These are phyloP conservation scores for Australoheros facetus DNA, from an alignment of 2,797 vertebrate genomes.

Conservation along the genomic window DNA sequence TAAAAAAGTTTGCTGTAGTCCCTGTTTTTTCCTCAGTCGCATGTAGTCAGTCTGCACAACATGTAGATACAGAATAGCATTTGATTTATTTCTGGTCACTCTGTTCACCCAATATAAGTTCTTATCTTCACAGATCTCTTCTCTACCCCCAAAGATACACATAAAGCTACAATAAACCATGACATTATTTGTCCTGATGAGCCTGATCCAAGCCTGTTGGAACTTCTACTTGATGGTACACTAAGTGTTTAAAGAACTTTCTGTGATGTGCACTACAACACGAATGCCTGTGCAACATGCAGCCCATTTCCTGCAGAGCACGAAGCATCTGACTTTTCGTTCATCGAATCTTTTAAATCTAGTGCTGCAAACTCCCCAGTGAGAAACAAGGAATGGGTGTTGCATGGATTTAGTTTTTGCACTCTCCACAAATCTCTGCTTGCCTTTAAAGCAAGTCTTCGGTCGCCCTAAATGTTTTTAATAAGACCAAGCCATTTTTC, in stretches of 20 bases:
- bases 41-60: not conserved
- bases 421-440: conserved; percentile 39
- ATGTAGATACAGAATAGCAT: not conserved
- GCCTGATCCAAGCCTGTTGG: conserved; percentile 18
- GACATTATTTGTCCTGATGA: conserved; percentile 25
- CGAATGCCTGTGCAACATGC: not conserved
- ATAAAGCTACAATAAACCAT: not conserved
- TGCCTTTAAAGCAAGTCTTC: conserved; percentile 39
- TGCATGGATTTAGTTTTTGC: conserved; percentile 45
- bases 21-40: not conserved
- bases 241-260: conserved; percentile 33
- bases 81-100: not conserved
- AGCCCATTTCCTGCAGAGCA: conserved; percentile 19
- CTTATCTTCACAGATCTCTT: not conserved
- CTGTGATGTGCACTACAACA: not conserved
- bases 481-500: conserved; percentile 67
- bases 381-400: conserved; percentile 26
- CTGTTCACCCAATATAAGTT: not conserved
- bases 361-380: conserved; percentile 16
- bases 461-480: conserved; percentile 61
- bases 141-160: not conserved
- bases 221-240: conserved; percentile 4
- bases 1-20: too few species aligned
- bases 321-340: conserved; percentile 8
- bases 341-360: conserved; percentile 26